Percentiles rank a stretch among this genome's conserved stretches.
Evolutionary conservation across 2,888 invertebrate genomes (phyloP).

Genomic region (Aspidiotus destructor): DNA sequence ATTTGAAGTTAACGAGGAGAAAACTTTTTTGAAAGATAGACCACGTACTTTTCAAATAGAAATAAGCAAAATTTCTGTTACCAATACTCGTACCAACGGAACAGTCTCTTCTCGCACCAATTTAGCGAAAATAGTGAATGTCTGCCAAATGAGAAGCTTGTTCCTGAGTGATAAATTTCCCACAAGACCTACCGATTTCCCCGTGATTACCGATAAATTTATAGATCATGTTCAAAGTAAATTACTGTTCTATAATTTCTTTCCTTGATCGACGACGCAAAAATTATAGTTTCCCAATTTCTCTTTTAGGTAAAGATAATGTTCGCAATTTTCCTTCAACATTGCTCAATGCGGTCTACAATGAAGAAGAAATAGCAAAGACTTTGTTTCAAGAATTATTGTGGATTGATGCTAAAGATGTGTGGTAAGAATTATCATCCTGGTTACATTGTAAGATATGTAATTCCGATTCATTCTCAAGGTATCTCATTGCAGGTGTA

Average conservation of each 20-base stretch:
- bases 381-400: constrained; percentile 47
- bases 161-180: constrained; percentile 73
- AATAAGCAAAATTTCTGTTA: constrained; percentile 60
- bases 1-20: constrained; percentile 20
- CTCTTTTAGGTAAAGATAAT: constrained; percentile 45
- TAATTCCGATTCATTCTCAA: background rate
- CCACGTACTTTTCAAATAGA: constrained; percentile 79
- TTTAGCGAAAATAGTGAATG: constrained; percentile 67
- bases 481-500: constrained; percentile 48
- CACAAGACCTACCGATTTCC: constrained; percentile 56
- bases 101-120: constrained; percentile 61
- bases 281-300: constrained; percentile 7
- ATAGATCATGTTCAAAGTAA: constrained; percentile 55
- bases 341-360: constrained; percentile 42
- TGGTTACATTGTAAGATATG: background rate
- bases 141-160: constrained; percentile 62
- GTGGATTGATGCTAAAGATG: constrained; percentile 76
- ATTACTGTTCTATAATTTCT: constrained; percentile 3
- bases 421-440: constrained; percentile 49
- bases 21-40: constrained; percentile 53
- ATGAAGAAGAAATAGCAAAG: constrained; percentile 49
- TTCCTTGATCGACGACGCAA: no score
- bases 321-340: constrained; percentile 42
- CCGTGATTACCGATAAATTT: constrained; percentile 73
- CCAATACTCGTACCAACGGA: constrained; percentile 55